Percentiles rank a stretch among this genome's conserved stretches.
These are phyloP conservation scores for Sebastes fasciatus DNA, from an alignment of 2,113 vertebrate species.

Conservation along the genomic window DNA sequence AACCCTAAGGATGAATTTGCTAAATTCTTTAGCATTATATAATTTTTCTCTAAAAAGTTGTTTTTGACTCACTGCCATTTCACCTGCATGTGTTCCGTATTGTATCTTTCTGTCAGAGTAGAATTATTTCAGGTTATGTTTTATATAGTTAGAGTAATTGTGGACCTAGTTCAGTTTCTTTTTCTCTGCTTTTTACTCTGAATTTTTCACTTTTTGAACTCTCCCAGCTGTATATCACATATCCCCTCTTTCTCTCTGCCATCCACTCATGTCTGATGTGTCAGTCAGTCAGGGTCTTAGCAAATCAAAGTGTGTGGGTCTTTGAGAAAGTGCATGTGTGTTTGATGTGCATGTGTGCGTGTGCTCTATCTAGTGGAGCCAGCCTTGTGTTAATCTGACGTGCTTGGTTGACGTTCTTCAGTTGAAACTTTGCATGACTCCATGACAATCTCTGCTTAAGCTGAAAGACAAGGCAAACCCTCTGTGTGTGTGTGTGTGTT, in stretches of 20 bases:
- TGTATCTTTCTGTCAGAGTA: constrained; percentile 2
- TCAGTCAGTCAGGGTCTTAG: constrained; percentile 75
- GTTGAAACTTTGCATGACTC: constrained; percentile 80
- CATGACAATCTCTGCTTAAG: constrained; percentile 78
- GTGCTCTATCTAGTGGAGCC: constrained; percentile 70
- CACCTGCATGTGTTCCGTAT: neutral
- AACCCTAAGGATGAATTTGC: neutral
- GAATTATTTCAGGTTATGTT: constrained; percentile 21
- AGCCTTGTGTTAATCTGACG: constrained; percentile 81
- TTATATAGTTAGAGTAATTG: neutral
- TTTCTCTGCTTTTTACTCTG: neutral
- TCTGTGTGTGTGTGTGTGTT: constrained; percentile 22
- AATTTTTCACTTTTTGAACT: constrained; percentile 37
- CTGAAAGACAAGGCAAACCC: constrained; percentile 65
- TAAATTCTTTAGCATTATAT: neutral
- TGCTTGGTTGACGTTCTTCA: constrained; percentile 77
- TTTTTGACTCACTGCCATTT: neutral
- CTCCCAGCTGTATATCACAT: constrained; percentile 26
- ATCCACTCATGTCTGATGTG: constrained; percentile 70
- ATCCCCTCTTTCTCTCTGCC: constrained; percentile 40
- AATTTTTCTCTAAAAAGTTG: neutral
- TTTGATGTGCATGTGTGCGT: constrained; percentile 6
- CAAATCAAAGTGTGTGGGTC: constrained; percentile 65
- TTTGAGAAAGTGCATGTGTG: constrained; percentile 13
- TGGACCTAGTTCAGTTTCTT: constrained; percentile 14